Conservation (phyloP, 1,140 invertebrate species). For the Magallana angulata region DNA sequence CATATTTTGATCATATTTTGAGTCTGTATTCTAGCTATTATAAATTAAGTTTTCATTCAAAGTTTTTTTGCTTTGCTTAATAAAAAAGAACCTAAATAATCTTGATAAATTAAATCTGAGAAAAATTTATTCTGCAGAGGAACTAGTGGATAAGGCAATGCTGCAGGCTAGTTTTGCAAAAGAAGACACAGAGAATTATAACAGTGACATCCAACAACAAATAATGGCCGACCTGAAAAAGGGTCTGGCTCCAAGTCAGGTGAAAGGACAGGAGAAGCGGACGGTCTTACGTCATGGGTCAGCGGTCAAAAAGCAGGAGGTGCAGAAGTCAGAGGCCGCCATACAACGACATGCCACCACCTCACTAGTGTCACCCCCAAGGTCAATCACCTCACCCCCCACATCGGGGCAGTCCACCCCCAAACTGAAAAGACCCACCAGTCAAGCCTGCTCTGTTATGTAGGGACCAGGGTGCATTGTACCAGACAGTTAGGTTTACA, state of each 20-base stretch:
- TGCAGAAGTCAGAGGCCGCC: background rate
- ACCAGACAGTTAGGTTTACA: background rate
- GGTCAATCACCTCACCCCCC: background rate
- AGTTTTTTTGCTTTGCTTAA: too few relatives aligned
- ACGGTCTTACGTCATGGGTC: background rate
- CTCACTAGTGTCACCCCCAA: background rate
- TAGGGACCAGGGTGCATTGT: background rate
- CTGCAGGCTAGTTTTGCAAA: background rate
- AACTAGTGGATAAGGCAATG: background rate
- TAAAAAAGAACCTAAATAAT: too few relatives aligned
- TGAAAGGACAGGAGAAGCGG: background rate
- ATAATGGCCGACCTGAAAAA: background rate
- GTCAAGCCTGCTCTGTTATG: slow-evolving; percentile 35
- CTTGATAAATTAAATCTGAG: background rate
- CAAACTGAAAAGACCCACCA: slow-evolving; percentile 15
- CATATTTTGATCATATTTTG: too few relatives aligned
- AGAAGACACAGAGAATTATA: background rate
- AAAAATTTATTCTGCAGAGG: background rate
- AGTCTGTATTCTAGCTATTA: too few relatives aligned
- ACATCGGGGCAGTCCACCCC: background rate
- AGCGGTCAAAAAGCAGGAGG: background rate
- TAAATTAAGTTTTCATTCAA: too few relatives aligned
- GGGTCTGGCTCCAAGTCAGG: background rate
- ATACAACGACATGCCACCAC: background rate
- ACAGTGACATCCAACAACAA: background rate